Base-by-base conservation (phyloP, 2,113 vertebrate genomes). In the Elephantulus edwardii region DNA sequence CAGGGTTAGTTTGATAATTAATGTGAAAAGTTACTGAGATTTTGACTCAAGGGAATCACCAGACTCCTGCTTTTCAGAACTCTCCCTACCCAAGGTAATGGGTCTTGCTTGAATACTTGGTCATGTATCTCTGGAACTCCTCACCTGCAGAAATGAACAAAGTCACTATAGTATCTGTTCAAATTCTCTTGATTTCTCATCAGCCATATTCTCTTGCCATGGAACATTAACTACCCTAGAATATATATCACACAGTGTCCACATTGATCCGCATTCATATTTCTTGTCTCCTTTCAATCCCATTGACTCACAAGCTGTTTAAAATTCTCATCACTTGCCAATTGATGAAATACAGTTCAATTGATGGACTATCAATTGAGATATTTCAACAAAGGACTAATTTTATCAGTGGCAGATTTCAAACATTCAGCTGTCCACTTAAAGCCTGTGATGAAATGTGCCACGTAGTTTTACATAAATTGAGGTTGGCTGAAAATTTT, bases 251-350 rank as follows among this genome's bases (percentile, higher is more conserved):
- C 2, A 70, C 6, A 35, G 35, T 56, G 33, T 8, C 17, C 12
- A 77, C 10, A 26, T 0, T 48, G 26, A 71, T 30, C 17, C 4
- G 19, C 16, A 30, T 3, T 0, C 4, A 68, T 13, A 5, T n/a
- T 1, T 24, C 42, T 2, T 22, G 62, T 33, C 13, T 26, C 10
- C 76, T 79, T 14, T 24, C 38, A 50, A 1, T 30, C 38, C 42
- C 52, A 50, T 22, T 70, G 46, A 33, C 5, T 40, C 48, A 81
- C 8, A 48, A 64, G 17, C 14, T 17, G 6, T 76, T 88, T 5
- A n/a, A 9, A 16, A 24, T 60, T 30, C 14, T 81, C 13, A 54
- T 42, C 5, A 20, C 5, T 44, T 16, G 16, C 11, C 1, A 5
- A 20, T 1, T 12, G 10, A 10, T 50, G 8, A 50, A 50, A 50